These are phyloP conservation scores for Muscicapa striata DNA, from an alignment of 2,797 vertebrate genomes.

Conservation along the genomic window DNA sequence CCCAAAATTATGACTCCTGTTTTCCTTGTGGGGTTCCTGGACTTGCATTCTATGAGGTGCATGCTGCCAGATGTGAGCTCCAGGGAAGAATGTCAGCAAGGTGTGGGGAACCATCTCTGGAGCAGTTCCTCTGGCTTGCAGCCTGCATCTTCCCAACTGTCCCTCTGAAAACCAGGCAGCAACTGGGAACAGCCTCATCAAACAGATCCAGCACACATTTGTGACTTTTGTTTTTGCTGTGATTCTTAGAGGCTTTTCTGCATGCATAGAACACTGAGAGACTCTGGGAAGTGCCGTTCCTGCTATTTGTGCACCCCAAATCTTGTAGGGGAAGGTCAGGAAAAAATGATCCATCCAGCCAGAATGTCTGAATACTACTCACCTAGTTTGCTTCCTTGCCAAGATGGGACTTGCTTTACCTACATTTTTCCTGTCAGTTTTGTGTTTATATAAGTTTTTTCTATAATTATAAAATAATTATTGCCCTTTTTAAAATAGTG, in stretches of 20 bases:
- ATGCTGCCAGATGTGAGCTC: background rate
- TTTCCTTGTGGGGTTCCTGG: background rate
- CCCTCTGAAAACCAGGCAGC: background rate
- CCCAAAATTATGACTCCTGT: background rate
- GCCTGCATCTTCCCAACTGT: background rate
- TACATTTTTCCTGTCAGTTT: background rate
- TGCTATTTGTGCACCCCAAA: background rate
- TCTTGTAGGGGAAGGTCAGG: background rate
- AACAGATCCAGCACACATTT: background rate
- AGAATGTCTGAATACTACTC: background rate
- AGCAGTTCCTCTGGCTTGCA: background rate
- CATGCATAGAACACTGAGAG: background rate
- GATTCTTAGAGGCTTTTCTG: background rate
- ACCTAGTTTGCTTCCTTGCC: background rate
- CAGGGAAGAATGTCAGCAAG: background rate
- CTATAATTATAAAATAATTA: background rate
- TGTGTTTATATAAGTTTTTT: background rate
- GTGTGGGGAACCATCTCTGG: background rate
- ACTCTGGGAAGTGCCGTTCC: background rate
- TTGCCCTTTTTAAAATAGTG: fast-evolving
- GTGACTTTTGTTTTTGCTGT: background rate
- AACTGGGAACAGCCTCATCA: background rate
- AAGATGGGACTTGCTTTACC: too few relatives aligned
- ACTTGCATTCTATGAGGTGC: background rate
- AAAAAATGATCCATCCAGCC: background rate